These are phyloP conservation scores for Melikaiella ostensackeni DNA, from an alignment of 2,888 invertebrate genomes.

Conservation along the genomic window DNA sequence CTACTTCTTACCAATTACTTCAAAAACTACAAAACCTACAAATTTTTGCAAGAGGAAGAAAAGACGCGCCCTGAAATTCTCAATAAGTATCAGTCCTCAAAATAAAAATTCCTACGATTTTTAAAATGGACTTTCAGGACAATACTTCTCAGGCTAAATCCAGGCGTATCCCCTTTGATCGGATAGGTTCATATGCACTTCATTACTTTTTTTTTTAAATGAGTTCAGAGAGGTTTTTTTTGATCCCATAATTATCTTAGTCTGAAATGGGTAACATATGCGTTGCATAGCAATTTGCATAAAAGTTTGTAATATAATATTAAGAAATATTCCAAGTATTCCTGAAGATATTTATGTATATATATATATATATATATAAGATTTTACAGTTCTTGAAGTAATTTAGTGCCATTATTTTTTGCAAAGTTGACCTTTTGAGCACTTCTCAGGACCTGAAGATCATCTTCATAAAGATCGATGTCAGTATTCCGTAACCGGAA, in stretches of 20 bases:
- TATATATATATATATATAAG: not conserved
- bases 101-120: no score
- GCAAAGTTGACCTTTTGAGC: not conserved
- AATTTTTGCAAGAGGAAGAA: no score
- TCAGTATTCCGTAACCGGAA: conserved; percentile 1
- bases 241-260: conserved; percentile 1
- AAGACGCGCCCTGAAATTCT: no score
- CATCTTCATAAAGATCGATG: conserved; percentile 13
- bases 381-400: not conserved
- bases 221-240: not conserved
- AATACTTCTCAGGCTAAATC: no score
- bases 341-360: not conserved
- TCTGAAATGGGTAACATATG: not conserved
- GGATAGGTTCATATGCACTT: no score
- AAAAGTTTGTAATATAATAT: not conserved
- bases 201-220: not conserved
- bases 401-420: not conserved
- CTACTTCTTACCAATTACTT: no score
- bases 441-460: conserved; percentile 11
- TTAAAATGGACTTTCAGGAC: no score
- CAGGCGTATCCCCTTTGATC: no score
- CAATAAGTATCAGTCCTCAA: no score
- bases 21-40: no score
- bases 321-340: not conserved
- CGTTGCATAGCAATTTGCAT: not conserved